phyloP scores from a whole-genome alignment of 2,797 vertebrate genomes.

The Coendou prehensilis region DNA sequence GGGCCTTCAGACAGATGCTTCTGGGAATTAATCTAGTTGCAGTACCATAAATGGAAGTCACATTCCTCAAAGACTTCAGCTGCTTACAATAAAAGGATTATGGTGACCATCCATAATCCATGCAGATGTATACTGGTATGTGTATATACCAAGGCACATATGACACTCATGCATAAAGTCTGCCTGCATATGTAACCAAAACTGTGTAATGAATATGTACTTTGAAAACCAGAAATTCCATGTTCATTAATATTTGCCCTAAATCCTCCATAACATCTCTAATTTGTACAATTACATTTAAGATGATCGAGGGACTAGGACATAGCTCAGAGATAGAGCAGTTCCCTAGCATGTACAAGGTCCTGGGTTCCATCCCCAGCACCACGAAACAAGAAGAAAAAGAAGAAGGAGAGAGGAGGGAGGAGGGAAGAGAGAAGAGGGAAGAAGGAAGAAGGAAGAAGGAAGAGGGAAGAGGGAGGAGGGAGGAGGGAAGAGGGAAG shows the following conservation, averaged over 20 bases:
- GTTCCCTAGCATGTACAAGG: background rate
- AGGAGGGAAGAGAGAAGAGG: too few relatives aligned
- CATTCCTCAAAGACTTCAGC: background rate
- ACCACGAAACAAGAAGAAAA: background rate
- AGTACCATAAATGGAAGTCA: background rate
- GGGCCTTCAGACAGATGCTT: background rate
- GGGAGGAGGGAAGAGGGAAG: background rate
- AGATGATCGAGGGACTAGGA: background rate
- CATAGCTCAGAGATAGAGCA: background rate
- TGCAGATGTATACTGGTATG: background rate
- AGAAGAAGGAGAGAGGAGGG: background rate
- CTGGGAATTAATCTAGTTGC: background rate
- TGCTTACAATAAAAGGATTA: background rate
- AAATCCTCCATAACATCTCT: background rate
- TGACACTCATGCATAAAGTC: background rate
- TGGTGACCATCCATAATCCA: background rate
- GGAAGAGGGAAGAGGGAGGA: fast-evolving
- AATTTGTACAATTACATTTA: background rate
- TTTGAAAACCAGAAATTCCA: background rate
- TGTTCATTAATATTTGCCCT: background rate
- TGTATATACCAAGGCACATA: background rate
- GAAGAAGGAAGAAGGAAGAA: too few relatives aligned
- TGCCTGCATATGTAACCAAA: background rate
- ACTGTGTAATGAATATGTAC: background rate
- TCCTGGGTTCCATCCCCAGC: background rate